phyloP scores from a whole-genome alignment of 2,888 invertebrate genomes.

The Yponomeuta malinellus region DNA sequence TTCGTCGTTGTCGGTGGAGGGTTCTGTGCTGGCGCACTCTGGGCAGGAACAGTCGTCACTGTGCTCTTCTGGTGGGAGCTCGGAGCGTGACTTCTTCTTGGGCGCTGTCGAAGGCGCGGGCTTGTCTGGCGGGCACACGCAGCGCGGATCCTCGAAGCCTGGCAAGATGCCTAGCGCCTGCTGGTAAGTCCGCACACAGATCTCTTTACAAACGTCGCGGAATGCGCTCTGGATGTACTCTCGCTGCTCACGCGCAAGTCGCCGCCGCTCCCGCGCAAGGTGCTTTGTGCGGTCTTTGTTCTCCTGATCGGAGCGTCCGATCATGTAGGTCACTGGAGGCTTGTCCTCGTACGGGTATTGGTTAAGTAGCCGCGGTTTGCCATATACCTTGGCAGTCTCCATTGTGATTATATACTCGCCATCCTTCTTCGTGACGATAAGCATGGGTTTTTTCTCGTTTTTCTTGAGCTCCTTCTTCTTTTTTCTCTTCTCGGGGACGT shows the following conservation, averaged over 20 bases:
- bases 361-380: slow-evolving; percentile 48
- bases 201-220: slow-evolving; percentile 59
- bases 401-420: slow-evolving; percentile 63
- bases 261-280: slow-evolving; percentile 51
- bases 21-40: slow-evolving; percentile 28
- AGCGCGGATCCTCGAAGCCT: slow-evolving; percentile 50
- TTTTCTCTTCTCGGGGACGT: slow-evolving; percentile 39
- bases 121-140: slow-evolving; percentile 49
- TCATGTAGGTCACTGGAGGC: slow-evolving; percentile 50
- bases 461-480: slow-evolving; percentile 35
- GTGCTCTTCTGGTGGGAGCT: not conserved
- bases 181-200: slow-evolving; percentile 63
- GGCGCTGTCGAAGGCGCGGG: slow-evolving; percentile 42
- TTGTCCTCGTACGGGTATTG: slow-evolving; percentile 66
- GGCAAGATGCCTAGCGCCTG: slow-evolving; percentile 61
- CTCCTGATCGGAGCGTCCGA: slow-evolving; percentile 65
- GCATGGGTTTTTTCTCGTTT: slow-evolving; percentile 52
- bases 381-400: slow-evolving; percentile 61
- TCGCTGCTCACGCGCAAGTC: slow-evolving; percentile 56
- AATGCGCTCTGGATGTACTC: slow-evolving; percentile 61
- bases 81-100: slow-evolving; percentile 25
- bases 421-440: slow-evolving; percentile 57
- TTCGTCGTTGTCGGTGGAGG: slow-evolving; percentile 61
- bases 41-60: slow-evolving; percentile 61
- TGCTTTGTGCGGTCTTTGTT: slow-evolving; percentile 50